These are phyloP conservation scores for Ciona savignyi DNA, from an alignment of 23 tunicate genomes.

Conservation along the genomic window DNA sequence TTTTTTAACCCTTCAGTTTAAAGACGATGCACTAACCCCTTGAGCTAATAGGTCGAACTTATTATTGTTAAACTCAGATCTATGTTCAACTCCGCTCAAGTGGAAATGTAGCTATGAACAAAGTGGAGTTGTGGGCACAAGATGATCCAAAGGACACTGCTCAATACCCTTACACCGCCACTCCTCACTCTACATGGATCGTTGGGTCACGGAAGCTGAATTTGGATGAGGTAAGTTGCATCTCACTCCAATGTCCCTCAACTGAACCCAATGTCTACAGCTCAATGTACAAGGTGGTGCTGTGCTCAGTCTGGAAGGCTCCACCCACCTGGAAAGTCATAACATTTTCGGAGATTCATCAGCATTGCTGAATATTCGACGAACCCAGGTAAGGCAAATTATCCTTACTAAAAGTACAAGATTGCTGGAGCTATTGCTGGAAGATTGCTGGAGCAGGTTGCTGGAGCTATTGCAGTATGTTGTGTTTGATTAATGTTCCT, in stretches of 20 bases:
- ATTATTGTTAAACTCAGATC: background rate
- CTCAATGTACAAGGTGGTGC: conserved; percentile 7
- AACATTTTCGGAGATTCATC: conserved; percentile 12
- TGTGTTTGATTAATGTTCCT: too few relatives aligned
- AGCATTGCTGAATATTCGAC: conserved; percentile 10
- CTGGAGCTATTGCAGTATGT: too few relatives aligned
- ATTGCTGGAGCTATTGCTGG: too few relatives aligned
- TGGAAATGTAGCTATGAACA: conserved; percentile 2
- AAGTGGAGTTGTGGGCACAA: conserved; percentile 18
- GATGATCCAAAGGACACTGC: conserved; percentile 13
- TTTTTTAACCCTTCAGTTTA: too few relatives aligned
- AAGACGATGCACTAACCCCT: too few relatives aligned
- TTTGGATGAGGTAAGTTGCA: conserved; percentile 13
- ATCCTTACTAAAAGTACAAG: background rate
- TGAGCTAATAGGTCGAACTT: too few relatives aligned
- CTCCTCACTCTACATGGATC: conserved; percentile 19
- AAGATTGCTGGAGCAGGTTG: too few relatives aligned
- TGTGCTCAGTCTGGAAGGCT: conserved; percentile 4
- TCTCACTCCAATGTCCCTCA: too few relatives aligned
- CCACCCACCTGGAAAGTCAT: background rate
- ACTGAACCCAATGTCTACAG: background rate
- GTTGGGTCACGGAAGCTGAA: conserved; percentile 1
- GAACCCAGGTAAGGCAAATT: background rate
- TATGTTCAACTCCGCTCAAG: background rate
- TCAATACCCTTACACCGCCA: conserved; percentile 8